phyloP scores from a whole-genome alignment of 2,113 vertebrate genomes.

The Aleadryas rufinucha region DNA sequence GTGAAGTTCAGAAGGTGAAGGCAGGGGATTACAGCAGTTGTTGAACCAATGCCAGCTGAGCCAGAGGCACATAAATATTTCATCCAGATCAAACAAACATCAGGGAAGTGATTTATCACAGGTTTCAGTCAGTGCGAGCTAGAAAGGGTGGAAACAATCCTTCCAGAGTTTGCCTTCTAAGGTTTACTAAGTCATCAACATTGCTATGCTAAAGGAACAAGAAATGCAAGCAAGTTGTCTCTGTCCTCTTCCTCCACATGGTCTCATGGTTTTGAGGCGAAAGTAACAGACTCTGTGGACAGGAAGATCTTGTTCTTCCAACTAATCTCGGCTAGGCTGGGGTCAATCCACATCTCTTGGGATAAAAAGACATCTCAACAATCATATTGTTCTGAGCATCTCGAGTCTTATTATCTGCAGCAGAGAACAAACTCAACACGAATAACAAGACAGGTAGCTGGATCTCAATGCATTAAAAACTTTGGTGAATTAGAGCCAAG shows the following conservation, averaged over 20 bases:
- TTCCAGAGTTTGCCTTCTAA: neutral
- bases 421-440: neutral
- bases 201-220: neutral
- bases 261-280: neutral
- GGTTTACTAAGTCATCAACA: neutral
- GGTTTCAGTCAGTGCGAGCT: neutral
- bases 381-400: neutral
- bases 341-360: neutral
- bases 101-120: neutral
- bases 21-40: neutral
- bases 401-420: neutral
- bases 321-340: neutral
- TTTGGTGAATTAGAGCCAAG: neutral
- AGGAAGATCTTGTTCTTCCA: neutral
- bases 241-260: neutral
- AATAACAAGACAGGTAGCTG: neutral
- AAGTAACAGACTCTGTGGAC: neutral
- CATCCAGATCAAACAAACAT: neutral
- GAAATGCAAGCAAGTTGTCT: neutral
- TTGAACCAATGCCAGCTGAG: neutral
- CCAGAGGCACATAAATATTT: neutral
- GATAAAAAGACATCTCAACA: neutral
- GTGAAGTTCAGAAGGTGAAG: neutral
- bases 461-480: neutral
- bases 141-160: neutral